Base-by-base conservation (phyloP, 64 coral and sea anemone genomes). In the Acropora tenuis region DNA sequence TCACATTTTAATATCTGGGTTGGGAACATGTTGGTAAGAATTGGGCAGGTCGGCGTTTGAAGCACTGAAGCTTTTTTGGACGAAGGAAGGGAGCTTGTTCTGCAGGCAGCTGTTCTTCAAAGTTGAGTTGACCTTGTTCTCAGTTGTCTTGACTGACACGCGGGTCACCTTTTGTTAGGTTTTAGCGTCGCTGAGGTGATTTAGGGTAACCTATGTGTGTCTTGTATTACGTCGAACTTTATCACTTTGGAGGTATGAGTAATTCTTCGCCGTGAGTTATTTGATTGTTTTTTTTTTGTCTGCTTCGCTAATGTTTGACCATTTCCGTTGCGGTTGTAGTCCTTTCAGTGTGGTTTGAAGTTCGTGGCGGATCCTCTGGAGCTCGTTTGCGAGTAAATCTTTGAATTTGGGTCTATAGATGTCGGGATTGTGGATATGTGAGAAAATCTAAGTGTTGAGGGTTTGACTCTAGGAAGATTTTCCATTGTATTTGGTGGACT, bases 191-290 rank as follows among this genome's bases (percentile, higher is more conserved):
- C 45, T 80, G 47, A 78, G 84, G 61, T 90, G 76, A 50, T 3
- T 19, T 15, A 81, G 58, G 18, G 77, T 78, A 6, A 69, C 63
- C 11, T 76, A 48, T 41, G 10, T 82, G 68, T 91, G 41, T 58
- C 47, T 60, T 93, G 8, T 40, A 93, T 93, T 11, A 89, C 59
- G 10, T 86, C 89, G 69, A 93, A 93, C 30, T 93, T 93, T 85
- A 55, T 93, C 78, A 43, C 86, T 89, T 45, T 86, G 92, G 1
- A 93, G 78, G 78, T 47, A 93, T 6, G 84, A n/a, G 9, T 66
- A 40, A 52, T 71, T 50, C 48, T 82, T 74, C 13, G 50, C 18
- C 42, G 78, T 78, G n/a, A 92, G 90, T 17, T 86, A 18, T 71
- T 92, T 72, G 82, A 86, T 68, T 50, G 47, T 77, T 18, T 77